Base-by-base conservation (phyloP, 1,140 invertebrate species). In the Trichonephila inaurata region DNA sequence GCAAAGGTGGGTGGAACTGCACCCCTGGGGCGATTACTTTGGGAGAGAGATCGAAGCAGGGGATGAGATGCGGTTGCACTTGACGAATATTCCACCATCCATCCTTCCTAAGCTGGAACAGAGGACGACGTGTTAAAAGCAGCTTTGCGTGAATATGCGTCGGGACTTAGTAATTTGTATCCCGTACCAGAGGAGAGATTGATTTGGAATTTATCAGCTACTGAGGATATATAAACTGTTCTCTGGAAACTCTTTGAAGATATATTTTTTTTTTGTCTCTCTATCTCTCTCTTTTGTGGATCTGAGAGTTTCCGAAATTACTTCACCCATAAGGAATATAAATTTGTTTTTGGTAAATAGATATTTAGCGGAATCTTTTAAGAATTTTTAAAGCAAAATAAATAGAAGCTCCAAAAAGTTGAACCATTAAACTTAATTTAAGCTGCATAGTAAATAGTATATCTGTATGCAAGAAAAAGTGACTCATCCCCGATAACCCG, bases 81-180 rank as follows among this genome's bases (percentile, higher is more conserved):
- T 89, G 87, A 89, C 19, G 64, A 69, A 89, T 72, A 88, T 66
- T 85, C 86, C 16, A n/a, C 61, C 87, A 89, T 89, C 64, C 21
- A 69, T 89, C 33, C 61, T 89, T 85, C 16, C 60, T 28, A 40
- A 33, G 60, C n/a, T 62, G 19, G n/a, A 89, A 24, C 61, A 60
- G 44, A 58, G 44, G 51, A 3, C 40, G 44, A 58, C n/a, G 21
- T 85, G 82, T 7, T 40, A 18, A 77, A 77, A 40, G 14, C 28
- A 77, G 72, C 16, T 51, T 21, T 64, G 18, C 62, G 18, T 19
- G 16, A 40, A 77, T 77, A 28, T 21, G 16, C 7, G 24, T 6
- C 16, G 12, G 14, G 12, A 14, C 28, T 12, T 0, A 2, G 66
- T 24, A 69, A 24, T 24, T 33, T 33, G 3, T 40, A 33, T 77